Conservation (phyloP, 2,113 vertebrate genomes). For the Rhipidura dahli region DNA sequence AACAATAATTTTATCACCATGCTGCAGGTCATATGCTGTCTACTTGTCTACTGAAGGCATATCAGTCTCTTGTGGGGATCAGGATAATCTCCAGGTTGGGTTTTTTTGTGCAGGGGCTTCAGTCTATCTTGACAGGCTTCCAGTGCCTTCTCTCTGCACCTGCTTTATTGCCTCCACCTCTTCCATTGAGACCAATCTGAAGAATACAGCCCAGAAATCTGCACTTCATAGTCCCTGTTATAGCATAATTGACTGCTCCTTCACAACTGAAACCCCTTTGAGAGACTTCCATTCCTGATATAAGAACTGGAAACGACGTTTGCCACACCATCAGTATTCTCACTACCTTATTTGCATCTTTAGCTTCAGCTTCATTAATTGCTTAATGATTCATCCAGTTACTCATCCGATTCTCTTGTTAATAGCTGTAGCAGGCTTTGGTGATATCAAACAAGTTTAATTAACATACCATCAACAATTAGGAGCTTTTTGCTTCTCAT, state of each 20-base stretch:
- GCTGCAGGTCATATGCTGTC: background rate
- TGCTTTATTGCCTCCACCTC: background rate
- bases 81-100: background rate
- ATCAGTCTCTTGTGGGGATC: background rate
- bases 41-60: background rate
- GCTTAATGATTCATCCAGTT: conserved; percentile 41
- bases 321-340: background rate
- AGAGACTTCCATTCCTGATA: background rate
- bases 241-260: background rate
- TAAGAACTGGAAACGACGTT: background rate
- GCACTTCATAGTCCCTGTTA: background rate
- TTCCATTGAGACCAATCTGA: background rate
- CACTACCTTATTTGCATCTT: conserved; percentile 25
- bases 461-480: conserved; percentile 24
- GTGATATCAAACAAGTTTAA: conserved; percentile 12
- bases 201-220: background rate
- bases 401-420: background rate
- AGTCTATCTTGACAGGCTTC: background rate
- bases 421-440: conserved; percentile 23
- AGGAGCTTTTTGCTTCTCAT: background rate
- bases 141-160: background rate
- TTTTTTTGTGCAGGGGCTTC: background rate
- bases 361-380: conserved; percentile 41
- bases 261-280: background rate
- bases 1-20: background rate